Conservation (phyloP, 2,797 vertebrate genomes). For the Chelidonichthys spinosus region DNA sequence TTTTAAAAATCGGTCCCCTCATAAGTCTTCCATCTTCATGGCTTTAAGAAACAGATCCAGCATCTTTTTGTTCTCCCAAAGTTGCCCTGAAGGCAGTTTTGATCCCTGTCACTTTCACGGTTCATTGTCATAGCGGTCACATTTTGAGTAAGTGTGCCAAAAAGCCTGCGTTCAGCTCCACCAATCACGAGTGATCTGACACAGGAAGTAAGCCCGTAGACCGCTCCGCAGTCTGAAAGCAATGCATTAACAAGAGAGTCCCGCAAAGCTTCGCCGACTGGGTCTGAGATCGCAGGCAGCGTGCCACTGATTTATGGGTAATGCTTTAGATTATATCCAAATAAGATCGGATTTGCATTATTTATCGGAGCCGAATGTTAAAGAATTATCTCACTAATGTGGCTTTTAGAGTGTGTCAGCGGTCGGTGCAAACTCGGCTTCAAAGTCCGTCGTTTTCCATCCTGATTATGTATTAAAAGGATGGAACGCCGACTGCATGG, state of each 20-base stretch:
- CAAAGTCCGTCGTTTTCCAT: conserved; percentile 53
- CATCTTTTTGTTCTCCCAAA: conserved; percentile 14
- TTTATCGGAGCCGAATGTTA: conserved; percentile 48
- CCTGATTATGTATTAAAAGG: conserved; percentile 59
- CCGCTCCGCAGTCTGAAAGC: conserved; percentile 44
- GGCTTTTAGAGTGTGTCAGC: conserved; percentile 25
- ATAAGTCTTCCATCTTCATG: background rate
- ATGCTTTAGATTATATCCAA: conserved; percentile 66
- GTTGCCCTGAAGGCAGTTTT: conserved; percentile 7
- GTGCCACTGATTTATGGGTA: conserved; percentile 47
- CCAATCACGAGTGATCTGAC: conserved; percentile 44
- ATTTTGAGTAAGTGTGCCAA: conserved; percentile 43
- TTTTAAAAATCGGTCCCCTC: background rate
- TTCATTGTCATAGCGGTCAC: conserved; percentile 15
- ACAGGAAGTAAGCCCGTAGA: conserved; percentile 50
- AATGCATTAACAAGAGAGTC: conserved; percentile 57
- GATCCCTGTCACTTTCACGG: conserved; percentile 27
- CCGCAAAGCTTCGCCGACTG: conserved; percentile 42
- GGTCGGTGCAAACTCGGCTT: conserved; percentile 44
- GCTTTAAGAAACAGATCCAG: conserved; percentile 2
- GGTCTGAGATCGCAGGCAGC: conserved; percentile 58
- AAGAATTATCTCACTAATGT: conserved; percentile 52
- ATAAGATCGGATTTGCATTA: conserved; percentile 66
- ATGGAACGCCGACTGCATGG: background rate
- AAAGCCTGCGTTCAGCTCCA: conserved; percentile 18